These are phyloP conservation scores for Archaeoteleia sp. DNA, from an alignment of 2,888 invertebrate genomes.

Conservation along the genomic window DNA sequence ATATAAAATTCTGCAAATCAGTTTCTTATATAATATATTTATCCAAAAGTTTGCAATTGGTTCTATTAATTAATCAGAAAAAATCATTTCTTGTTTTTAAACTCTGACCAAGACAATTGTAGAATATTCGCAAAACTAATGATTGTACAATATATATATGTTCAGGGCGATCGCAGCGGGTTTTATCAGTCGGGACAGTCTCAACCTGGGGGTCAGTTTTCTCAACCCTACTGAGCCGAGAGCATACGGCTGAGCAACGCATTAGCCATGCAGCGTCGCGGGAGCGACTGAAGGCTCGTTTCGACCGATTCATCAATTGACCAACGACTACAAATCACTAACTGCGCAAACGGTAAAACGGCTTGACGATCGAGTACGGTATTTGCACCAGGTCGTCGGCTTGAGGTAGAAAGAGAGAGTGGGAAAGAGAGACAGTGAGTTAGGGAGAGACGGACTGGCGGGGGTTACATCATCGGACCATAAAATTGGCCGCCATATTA, in stretches of 20 bases:
- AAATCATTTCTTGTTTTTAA: too few relatives aligned
- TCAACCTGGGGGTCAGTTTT: conserved; percentile 78
- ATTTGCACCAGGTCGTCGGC: conserved; percentile 64
- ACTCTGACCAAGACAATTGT: too few relatives aligned
- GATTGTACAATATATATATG: not conserved
- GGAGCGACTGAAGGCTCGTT: conserved; percentile 74
- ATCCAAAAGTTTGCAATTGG: too few relatives aligned
- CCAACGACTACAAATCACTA: conserved; percentile 67
- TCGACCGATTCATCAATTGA: conserved; percentile 72
- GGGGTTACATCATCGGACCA: conserved; percentile 12
- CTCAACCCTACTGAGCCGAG: conserved; percentile 81
- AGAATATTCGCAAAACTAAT: not conserved
- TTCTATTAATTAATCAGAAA: too few relatives aligned
- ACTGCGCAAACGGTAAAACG: conserved; percentile 70
- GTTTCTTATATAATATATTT: too few relatives aligned
- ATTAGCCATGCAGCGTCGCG: conserved; percentile 74
- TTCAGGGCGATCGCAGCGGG: conserved; percentile 77
- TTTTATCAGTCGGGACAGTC: conserved; percentile 78
- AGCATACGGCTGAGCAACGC: conserved; percentile 72
- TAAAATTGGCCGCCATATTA: not conserved
- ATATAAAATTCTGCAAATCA: too few relatives aligned
- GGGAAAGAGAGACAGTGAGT: conserved; percentile 19
- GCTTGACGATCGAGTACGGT: conserved; percentile 67
- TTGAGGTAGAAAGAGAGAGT: conserved; percentile 52
- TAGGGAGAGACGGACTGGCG: conserved; percentile 3